Percentiles rank a stretch among this genome's conserved stretches.
Conservation (phyloP, 2,888 invertebrate species). For the Euclidia mi region DNA sequence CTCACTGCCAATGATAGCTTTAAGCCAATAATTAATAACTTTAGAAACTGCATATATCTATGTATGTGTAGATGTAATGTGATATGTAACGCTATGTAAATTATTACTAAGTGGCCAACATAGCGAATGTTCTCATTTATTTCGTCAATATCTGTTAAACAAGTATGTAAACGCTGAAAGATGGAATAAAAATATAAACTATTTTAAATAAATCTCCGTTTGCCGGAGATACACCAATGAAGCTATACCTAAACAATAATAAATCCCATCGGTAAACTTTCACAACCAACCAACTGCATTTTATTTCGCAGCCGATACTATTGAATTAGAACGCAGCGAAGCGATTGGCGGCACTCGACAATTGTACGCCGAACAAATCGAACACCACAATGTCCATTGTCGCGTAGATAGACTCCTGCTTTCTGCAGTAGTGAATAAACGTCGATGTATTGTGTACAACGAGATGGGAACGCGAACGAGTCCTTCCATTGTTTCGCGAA, state of each 20-base stretch:
- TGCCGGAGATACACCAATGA: background rate
- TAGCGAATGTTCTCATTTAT: too few species aligned
- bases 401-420: constrained; percentile 49
- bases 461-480: constrained; percentile 60
- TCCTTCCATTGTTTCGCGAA: constrained; percentile 72
- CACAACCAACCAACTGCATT: constrained; percentile 42
- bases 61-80: too few species aligned
- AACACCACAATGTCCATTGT: constrained; percentile 64
- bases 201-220: too few species aligned
- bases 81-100: too few species aligned
- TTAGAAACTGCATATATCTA: too few species aligned
- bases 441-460: constrained; percentile 68
- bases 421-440: constrained; percentile 57
- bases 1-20: too few species aligned
- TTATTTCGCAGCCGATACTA: constrained; percentile 51
- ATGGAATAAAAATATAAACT: too few species aligned
- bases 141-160: too few species aligned
- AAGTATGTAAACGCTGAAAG: too few species aligned
- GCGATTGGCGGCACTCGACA: constrained; percentile 55
- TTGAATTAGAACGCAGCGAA: constrained; percentile 63
- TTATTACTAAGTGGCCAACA: too few species aligned
- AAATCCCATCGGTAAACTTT: constrained; percentile 36
- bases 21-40: too few species aligned
- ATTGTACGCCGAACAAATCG: constrained; percentile 54
- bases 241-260: constrained; percentile 21